A percentile compares a stretch with the other conserved stretches of the same genome.
Conservation (phyloP, 2,888 invertebrate species). For the Apomyelois bistriatella region DNA sequence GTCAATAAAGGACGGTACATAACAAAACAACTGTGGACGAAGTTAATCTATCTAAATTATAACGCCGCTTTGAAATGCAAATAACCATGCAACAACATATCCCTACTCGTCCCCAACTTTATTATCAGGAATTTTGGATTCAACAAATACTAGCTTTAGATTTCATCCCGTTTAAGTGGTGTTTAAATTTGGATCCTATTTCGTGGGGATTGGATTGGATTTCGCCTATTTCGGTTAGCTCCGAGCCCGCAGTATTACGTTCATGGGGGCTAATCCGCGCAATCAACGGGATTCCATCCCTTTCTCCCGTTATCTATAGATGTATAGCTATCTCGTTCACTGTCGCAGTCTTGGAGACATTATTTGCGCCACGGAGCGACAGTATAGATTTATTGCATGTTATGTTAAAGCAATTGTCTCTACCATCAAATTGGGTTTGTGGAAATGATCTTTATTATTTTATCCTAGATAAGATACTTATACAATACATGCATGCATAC, state of each 20-base stretch:
- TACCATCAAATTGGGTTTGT: conserved; percentile 10
- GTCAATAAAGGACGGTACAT: conserved; percentile 6
- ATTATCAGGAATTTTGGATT: conserved; percentile 25
- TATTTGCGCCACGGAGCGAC: conserved; percentile 9
- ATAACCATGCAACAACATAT: conserved; percentile 21
- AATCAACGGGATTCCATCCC: conserved; percentile 33
- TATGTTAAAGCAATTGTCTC: conserved; percentile 8
- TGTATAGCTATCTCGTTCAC: conserved; percentile 3
- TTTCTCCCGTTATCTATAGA: neutral
- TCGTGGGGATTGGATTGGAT: conserved; percentile 19
- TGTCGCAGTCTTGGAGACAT: conserved; percentile 13
- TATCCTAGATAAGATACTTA: neutral
- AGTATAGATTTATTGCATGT: conserved; percentile 13
- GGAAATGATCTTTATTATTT: neutral
- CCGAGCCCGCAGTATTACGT: conserved; percentile 20
- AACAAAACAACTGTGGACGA: neutral
- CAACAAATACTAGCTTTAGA: conserved; percentile 21
- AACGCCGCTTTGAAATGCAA: conserved; percentile 24
- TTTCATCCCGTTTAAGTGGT: conserved; percentile 4
- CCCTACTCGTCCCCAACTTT: conserved; percentile 21
- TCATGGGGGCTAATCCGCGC: conserved; percentile 33
- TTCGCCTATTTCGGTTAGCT: conserved; percentile 13
- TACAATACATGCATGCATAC: neutral
- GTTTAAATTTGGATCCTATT: conserved; percentile 22
- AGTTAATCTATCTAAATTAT: conserved; percentile 13